Percentiles rank a stretch among this genome's conserved stretches.
phyloP scores from a whole-genome alignment of 2,113 vertebrate species.

The Sceloporus tristichus region DNA sequence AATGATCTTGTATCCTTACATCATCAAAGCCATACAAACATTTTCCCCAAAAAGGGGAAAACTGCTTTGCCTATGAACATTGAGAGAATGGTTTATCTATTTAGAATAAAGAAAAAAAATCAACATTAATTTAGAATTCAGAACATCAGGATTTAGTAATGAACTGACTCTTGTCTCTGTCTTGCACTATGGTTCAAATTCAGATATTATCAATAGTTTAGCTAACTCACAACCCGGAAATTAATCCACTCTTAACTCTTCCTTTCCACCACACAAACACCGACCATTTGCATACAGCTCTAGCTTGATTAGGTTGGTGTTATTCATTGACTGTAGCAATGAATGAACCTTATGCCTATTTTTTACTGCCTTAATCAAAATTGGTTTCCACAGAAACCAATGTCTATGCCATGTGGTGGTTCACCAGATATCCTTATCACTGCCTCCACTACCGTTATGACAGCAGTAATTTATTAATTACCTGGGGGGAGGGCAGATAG shows the following conservation, averaged over 20 bases:
- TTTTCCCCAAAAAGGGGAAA: background rate
- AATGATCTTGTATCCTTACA: background rate
- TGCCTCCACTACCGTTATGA: too few relatives aligned
- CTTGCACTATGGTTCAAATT: constrained; percentile 18
- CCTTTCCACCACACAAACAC: background rate
- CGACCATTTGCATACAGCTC: background rate
- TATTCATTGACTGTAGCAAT: background rate
- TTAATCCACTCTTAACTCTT: background rate
- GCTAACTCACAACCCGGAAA: constrained; percentile 5
- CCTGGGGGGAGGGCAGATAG: constrained; percentile 10
- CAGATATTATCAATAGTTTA: constrained; percentile 39
- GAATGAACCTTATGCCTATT: constrained; percentile 14
- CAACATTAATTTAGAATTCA: background rate
- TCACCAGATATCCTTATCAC: background rate
- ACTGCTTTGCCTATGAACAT: background rate
- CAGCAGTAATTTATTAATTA: background rate
- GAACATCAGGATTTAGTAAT: fast-evolving
- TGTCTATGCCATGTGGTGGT: background rate
- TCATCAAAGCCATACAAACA: background rate
- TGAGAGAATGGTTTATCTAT: background rate
- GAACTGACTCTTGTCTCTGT: background rate
- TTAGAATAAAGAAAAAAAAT: background rate
- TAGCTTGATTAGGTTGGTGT: background rate
- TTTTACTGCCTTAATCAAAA: background rate
- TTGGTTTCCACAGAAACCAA: constrained; percentile 12